Conservation (phyloP, 2,888 invertebrate genomes). For the Melipona beecheii region DNA sequence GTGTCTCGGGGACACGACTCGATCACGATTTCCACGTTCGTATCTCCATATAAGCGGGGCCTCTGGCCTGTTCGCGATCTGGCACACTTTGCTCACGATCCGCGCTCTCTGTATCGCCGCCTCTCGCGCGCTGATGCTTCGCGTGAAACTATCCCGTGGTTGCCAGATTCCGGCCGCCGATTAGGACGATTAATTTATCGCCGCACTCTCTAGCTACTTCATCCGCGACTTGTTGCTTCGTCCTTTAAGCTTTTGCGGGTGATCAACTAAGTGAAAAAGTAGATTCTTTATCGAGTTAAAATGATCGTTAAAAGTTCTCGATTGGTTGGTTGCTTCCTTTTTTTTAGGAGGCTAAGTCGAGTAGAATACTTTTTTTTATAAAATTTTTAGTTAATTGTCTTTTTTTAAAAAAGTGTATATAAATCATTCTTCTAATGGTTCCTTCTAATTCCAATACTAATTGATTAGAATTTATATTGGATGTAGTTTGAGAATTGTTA, state of each 20-base stretch:
- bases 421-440: too few relatives aligned
- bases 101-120: conserved; percentile 18
- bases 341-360: neutral
- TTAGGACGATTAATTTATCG: conserved; percentile 63
- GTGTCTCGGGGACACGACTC: conserved; percentile 52
- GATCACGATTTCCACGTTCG: conserved; percentile 61
- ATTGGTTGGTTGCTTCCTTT: neutral
- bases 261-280: neutral
- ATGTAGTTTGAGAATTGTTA: too few relatives aligned
- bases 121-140: conserved; percentile 30
- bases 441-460: too few relatives aligned
- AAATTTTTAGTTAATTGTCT: neutral
- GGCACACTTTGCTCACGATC: conserved; percentile 69
- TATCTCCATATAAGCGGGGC: conserved; percentile 59
- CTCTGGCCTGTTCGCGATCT: conserved; percentile 42
- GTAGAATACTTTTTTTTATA: neutral
- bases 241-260: neutral
- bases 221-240: conserved; percentile 10
- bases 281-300: neutral
- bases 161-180: conserved; percentile 61
- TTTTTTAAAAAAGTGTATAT: too few relatives aligned
- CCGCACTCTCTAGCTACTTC: conserved; percentile 27
- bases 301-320: neutral
- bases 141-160: conserved; percentile 61
- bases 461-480: too few relatives aligned